These are phyloP conservation scores for Drosophila parvula DNA, from an alignment of 1,140 invertebrate species.

Conservation along the genomic window DNA sequence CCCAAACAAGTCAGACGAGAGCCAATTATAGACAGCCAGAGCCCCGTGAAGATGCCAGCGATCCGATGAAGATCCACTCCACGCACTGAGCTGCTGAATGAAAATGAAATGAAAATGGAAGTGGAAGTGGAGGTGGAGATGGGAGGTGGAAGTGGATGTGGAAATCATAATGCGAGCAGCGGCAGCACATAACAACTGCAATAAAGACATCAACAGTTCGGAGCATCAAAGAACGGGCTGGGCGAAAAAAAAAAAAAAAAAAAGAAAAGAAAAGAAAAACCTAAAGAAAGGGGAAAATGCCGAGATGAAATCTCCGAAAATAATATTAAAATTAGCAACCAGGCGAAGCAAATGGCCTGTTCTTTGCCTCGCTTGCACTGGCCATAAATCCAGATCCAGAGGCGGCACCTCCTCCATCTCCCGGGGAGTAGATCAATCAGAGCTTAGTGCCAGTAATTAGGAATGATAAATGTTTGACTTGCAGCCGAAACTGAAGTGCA, in stretches of 20 bases:
- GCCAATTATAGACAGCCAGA: conserved; percentile 78
- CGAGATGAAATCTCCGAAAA: conserved; percentile 74
- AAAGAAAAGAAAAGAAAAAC: neutral
- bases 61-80: conserved; percentile 56
- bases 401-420: conserved; percentile 46
- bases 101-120: conserved; percentile 50
- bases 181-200: conserved; percentile 54
- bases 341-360: conserved; percentile 76
- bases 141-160: conserved; percentile 1
- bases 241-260: conserved; percentile 1
- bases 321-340: conserved; percentile 81
- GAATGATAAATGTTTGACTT: conserved; percentile 69
- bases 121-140: neutral
- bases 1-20: conserved; percentile 58
- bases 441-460: conserved; percentile 77
- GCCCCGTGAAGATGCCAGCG: conserved; percentile 70
- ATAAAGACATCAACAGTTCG: conserved; percentile 81
- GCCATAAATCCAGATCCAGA: conserved; percentile 56
- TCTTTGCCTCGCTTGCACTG: conserved; percentile 16
- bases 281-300: conserved; percentile 2
- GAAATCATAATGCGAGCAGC: conserved; percentile 70
- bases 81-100: conserved; percentile 55
- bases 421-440: conserved; percentile 67
- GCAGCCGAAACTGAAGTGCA: conserved; percentile 29
- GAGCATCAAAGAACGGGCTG: conserved; percentile 63